phyloP scores from a whole-genome alignment of 1,140 invertebrate species.

The Brachionus sp. region DNA sequence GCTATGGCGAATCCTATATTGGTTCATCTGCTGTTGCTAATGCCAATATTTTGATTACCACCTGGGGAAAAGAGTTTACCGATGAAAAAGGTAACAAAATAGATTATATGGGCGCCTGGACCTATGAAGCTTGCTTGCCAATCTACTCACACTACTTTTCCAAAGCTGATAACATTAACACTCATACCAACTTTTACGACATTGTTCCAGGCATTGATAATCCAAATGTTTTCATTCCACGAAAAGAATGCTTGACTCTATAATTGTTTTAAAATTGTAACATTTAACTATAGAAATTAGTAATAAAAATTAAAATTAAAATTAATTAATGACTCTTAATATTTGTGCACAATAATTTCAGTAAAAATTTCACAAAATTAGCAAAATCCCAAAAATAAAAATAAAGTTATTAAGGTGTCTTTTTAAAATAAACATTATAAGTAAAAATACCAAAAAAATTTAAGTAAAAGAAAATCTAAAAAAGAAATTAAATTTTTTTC shows the following conservation, averaged over 20 bases:
- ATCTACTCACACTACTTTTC: constrained; percentile 47
- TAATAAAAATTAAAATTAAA: background rate
- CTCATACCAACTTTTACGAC: constrained; percentile 51
- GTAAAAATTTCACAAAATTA: no score
- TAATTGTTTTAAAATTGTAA: background rate
- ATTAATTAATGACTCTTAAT: no score
- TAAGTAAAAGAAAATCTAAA: no score
- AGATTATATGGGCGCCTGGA: constrained; percentile 48
- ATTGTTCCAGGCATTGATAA: constrained; percentile 52
- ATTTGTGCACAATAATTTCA: no score
- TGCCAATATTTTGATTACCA: background rate
- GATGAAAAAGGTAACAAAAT: constrained; percentile 34
- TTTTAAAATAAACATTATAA: no score
- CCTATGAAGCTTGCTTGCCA: constrained; percentile 50
- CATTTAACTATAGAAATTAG: background rate
- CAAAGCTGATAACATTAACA: background rate
- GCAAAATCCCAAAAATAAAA: no score
- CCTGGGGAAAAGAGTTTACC: constrained; percentile 10
- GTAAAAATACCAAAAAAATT: no score
- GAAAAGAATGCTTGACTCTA: constrained; percentile 49
- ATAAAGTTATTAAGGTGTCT: no score
- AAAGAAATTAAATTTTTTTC: no score
- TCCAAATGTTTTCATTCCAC: constrained; percentile 55
- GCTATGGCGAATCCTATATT: constrained; percentile 49
- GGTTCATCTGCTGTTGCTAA: constrained; percentile 50